Percentiles rank a stretch among this genome's conserved stretches.
Conservation (phyloP, 2,888 invertebrate genomes). For the Tenthredo mesomela region DNA sequence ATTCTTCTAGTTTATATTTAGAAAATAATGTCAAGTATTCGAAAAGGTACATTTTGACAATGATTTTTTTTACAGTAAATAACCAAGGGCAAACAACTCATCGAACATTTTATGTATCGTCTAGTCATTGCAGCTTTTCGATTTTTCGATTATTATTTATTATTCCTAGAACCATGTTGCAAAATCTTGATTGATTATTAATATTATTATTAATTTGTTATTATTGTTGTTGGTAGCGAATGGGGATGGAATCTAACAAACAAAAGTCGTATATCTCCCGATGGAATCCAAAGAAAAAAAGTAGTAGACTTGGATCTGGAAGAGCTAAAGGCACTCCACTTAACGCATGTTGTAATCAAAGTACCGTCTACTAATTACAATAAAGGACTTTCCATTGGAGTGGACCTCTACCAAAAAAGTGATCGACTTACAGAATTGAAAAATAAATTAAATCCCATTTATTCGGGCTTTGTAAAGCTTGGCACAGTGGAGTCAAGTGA, state of each 20-base stretch:
- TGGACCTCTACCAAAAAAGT: conserved; percentile 81
- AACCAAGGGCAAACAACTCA: too few species aligned
- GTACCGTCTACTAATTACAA: conserved; percentile 79
- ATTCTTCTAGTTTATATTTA: too few species aligned
- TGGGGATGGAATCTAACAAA: conserved; percentile 82
- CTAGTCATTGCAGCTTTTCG: too few species aligned
- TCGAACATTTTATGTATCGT: too few species aligned
- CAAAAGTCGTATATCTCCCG: conserved; percentile 80
- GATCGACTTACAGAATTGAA: conserved; percentile 1
- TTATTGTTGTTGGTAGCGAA: conserved; percentile 73
- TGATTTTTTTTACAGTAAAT: too few species aligned
- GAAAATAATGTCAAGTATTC: too few species aligned
- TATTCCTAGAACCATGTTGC: too few species aligned
- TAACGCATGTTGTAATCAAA: conserved; percentile 87
- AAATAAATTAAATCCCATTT: neutral
- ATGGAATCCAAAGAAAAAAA: conserved; percentile 78
- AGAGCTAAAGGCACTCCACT: conserved; percentile 80
- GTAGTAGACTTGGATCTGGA: conserved; percentile 82
- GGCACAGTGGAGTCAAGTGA: conserved; percentile 56
- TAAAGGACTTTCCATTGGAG: conserved; percentile 83
- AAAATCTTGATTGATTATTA: too few species aligned
- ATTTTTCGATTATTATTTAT: too few species aligned
- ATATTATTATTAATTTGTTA: neutral
- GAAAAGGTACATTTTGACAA: too few species aligned
- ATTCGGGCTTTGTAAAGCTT: conserved; percentile 57